Percentiles rank a stretch among this genome's conserved stretches.
Conservation (phyloP, 2,797 vertebrate genomes). For the Clamator glandarius region DNA sequence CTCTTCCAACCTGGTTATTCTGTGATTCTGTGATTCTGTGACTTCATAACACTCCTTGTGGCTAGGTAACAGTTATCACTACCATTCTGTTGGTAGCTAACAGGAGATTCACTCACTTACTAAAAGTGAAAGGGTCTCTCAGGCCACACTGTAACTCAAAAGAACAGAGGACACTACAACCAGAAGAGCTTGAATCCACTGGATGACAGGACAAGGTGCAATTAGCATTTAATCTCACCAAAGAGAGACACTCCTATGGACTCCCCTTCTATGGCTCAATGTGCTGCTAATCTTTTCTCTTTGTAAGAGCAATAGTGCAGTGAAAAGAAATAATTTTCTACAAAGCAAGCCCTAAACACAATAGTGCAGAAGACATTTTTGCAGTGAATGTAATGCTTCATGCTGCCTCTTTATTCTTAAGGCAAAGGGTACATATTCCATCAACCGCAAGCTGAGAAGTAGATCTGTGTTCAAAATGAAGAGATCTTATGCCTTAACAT, state of each 20-base stretch:
- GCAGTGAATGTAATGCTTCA: neutral
- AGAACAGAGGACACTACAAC: neutral
- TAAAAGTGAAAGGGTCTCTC: neutral
- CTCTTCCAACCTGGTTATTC: too few species aligned
- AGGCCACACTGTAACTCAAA: neutral
- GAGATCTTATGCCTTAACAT: constrained; percentile 10
- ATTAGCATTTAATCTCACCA: constrained; percentile 35
- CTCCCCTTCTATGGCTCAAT: neutral
- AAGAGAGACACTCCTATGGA: constrained; percentile 4
- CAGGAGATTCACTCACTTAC: neutral
- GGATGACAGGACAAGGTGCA: neutral
- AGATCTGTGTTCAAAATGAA: neutral
- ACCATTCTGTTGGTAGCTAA: neutral
- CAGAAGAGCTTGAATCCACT: neutral
- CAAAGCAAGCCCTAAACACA: neutral
- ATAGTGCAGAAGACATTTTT: neutral
- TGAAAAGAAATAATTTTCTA: constrained; percentile 42
- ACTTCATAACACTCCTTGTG: neutral
- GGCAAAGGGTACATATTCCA: neutral
- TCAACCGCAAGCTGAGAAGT: neutral
- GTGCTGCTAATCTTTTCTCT: neutral
- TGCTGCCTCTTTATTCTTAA: neutral
- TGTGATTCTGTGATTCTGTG: too few species aligned
- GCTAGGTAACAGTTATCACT: neutral
- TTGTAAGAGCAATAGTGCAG: neutral